Conservation (phyloP, 2,113 vertebrate genomes). For the Sterna hirundo region DNA sequence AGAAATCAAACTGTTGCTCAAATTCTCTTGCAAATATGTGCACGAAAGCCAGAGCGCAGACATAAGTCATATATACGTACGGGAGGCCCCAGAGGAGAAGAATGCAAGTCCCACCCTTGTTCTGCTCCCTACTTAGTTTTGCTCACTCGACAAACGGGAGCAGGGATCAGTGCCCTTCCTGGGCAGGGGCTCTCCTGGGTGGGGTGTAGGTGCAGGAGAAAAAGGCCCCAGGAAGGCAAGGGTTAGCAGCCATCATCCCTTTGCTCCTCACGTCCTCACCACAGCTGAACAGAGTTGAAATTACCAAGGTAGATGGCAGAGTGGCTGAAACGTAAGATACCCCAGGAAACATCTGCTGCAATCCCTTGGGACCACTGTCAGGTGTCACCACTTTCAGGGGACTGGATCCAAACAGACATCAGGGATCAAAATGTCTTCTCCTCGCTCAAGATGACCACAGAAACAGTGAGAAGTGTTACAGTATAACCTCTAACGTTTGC, state of each 20-base stretch:
- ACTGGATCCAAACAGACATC: neutral
- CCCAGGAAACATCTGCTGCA: neutral
- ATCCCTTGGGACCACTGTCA: neutral
- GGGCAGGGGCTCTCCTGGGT: neutral
- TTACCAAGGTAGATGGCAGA: neutral
- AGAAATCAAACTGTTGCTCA: neutral
- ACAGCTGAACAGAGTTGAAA: neutral
- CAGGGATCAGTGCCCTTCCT: neutral
- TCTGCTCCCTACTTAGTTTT: neutral
- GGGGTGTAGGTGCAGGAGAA: neutral
- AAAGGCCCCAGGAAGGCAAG: neutral
- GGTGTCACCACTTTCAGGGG: neutral
- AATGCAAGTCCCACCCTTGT: neutral
- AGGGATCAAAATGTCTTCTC: neutral
- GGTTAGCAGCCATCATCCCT: neutral
- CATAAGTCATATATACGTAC: neutral
- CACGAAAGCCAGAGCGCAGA: neutral
- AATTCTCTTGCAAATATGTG: neutral
- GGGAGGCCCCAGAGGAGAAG: neutral
- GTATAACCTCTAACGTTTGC: rapidly evolving
- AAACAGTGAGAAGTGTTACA: neutral
- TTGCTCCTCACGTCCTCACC: neutral
- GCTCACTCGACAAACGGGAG: neutral
- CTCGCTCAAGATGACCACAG: neutral
- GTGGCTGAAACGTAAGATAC: neutral